phyloP scores from a whole-genome alignment of 2,888 invertebrate genomes.

The Taphrorychus bicolor region DNA sequence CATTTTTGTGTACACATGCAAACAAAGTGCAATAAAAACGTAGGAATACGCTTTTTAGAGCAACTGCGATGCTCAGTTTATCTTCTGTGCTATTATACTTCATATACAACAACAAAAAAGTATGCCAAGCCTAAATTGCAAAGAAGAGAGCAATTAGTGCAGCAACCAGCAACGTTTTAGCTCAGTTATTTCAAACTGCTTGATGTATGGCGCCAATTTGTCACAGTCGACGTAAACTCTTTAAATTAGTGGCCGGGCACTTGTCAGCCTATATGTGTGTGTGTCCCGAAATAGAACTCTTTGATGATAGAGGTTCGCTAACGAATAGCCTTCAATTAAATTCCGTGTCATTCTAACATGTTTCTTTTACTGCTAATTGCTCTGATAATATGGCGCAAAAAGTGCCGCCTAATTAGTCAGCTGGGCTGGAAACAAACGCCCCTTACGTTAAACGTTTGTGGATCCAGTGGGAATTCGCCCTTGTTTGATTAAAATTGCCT shows the following conservation, averaged over 20 bases:
- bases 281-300: conserved; percentile 32
- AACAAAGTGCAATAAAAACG: too few species aligned
- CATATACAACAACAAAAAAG: neutral
- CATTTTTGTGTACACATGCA: too few species aligned
- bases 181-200: conserved; percentile 34
- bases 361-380: conserved; percentile 2
- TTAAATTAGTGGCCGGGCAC: conserved; percentile 34
- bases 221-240: conserved; percentile 33
- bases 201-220: conserved; percentile 37
- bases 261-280: conserved; percentile 30
- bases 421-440: neutral
- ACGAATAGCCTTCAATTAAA: conserved; percentile 29
- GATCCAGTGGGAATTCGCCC: neutral
- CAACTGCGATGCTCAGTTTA: too few species aligned
- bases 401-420: conserved; percentile 2
- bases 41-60: too few species aligned
- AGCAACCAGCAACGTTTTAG: conserved; percentile 26
- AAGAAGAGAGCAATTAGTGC: neutral
- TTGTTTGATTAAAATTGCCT: neutral
- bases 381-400: conserved; percentile 4
- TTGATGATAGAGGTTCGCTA: conserved; percentile 28
- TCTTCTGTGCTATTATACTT: too few species aligned
- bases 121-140: neutral
- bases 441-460: neutral
- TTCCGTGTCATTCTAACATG: conserved; percentile 15